These are phyloP conservation scores for Gymnocypris eckloni DNA, from an alignment of 2,797 vertebrate species.

Conservation along the genomic window DNA sequence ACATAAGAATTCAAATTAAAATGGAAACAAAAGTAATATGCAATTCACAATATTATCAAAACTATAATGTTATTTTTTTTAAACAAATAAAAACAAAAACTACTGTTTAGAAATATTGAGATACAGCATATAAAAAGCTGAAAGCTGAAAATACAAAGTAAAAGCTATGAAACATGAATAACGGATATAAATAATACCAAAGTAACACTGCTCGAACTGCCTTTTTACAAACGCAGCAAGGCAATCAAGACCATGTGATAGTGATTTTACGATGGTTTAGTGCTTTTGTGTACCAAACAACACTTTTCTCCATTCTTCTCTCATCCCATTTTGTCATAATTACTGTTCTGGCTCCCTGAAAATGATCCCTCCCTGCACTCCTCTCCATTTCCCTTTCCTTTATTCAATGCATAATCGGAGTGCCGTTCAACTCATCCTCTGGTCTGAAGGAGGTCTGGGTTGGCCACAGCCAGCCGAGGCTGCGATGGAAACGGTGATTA, in stretches of 20 bases:
- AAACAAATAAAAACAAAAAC: no score
- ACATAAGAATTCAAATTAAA: no score
- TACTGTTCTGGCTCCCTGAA: neutral
- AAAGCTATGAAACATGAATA: no score
- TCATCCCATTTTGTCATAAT: conserved; percentile 1
- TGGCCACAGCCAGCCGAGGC: conserved; percentile 40
- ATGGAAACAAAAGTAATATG: no score
- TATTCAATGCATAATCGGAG: conserved; percentile 9
- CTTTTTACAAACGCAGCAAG: neutral
- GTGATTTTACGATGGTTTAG: neutral
- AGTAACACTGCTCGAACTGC: neutral
- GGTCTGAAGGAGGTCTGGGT: conserved; percentile 36
- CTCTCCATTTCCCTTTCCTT: neutral
- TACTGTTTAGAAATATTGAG: no score
- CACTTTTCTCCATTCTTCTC: neutral
- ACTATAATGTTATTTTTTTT: no score
- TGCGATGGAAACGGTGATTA: conserved; percentile 70
- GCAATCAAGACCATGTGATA: neutral
- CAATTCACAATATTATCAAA: no score
- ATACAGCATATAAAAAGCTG: no score
- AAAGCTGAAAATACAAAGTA: no score
- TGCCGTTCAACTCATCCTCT: conserved; percentile 25
- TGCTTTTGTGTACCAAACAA: neutral
- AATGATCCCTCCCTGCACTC: neutral
- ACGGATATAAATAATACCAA: no score